Percentiles rank a stretch among this genome's conserved stretches.
Evolutionary conservation across 37 sponge, comb jelly and placozoan species (phyloP).

Genomic region (Oscarella lobularis): DNA sequence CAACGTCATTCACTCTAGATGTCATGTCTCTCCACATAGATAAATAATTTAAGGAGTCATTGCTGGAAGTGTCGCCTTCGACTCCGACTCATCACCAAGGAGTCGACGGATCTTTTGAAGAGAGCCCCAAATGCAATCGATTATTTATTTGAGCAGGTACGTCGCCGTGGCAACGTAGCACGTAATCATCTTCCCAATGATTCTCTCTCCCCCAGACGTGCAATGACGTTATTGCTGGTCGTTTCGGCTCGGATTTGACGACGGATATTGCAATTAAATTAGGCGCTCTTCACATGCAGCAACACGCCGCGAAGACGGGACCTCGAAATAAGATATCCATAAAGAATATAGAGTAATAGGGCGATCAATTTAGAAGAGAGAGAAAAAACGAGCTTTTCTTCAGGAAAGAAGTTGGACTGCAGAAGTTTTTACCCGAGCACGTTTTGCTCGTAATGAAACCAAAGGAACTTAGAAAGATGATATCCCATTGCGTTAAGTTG

Average conservation of each 20-base stretch:
- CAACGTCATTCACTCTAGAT: too few relatives aligned
- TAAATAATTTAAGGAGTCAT: background rate
- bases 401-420: background rate
- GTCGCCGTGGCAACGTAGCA: background rate
- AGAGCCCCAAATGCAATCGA: background rate
- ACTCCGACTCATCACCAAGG: background rate
- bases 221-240: background rate
- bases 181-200: background rate
- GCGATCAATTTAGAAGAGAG: background rate
- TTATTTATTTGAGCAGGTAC: background rate
- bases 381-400: background rate
- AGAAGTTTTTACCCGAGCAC: background rate
- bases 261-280: background rate
- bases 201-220: background rate
- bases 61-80: background rate
- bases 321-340: background rate
- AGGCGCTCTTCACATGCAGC: constrained; percentile 1
- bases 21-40: background rate
- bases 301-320: background rate
- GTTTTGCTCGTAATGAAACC: background rate
- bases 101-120: background rate
- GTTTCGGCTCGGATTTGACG: background rate
- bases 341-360: background rate
- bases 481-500: background rate
- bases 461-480: background rate